phyloP scores from a whole-genome alignment of 2,888 invertebrate genomes.

The Trissolcus brochymenae region DNA sequence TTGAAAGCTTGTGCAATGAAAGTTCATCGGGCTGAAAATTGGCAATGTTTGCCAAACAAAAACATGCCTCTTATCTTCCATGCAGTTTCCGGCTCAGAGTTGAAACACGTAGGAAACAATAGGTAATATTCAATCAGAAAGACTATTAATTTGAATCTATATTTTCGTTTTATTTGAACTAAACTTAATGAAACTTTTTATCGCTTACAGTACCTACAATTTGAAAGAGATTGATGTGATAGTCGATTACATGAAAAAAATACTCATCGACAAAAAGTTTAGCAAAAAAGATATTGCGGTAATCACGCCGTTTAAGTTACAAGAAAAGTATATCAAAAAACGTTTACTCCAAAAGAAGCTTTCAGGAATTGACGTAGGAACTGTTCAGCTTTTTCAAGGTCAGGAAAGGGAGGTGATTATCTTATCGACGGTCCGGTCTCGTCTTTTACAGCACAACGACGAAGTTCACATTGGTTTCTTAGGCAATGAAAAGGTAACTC shows the following conservation, averaged over 20 bases:
- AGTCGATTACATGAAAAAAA: constrained; percentile 76
- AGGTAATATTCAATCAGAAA: too few species aligned
- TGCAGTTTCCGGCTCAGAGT: constrained; percentile 79
- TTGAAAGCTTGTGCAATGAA: constrained; percentile 59
- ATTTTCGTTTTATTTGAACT: too few species aligned
- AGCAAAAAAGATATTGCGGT: constrained; percentile 78
- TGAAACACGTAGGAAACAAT: constrained; percentile 75
- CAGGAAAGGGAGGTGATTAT: constrained; percentile 89
- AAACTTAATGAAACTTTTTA: background rate
- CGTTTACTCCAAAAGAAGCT: constrained; percentile 72
- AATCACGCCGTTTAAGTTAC: constrained; percentile 79
- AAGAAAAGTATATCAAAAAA: constrained; percentile 76
- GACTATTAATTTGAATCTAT: too few species aligned
- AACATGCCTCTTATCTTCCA: constrained; percentile 80
- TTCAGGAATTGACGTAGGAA: constrained; percentile 82
- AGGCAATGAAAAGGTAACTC: constrained; percentile 77
- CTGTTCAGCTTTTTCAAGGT: constrained; percentile 92
- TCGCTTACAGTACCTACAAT: constrained; percentile 79
- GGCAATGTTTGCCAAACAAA: constrained; percentile 76
- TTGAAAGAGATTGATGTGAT: constrained; percentile 79
- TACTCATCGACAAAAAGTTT: constrained; percentile 3
- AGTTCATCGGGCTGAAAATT: constrained; percentile 65
- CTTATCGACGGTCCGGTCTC: constrained; percentile 87
- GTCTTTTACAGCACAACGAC: constrained; percentile 78
- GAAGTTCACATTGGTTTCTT: constrained; percentile 79